Evolutionary conservation across 2,797 vertebrate species (phyloP).

Genomic region (Oreortyx pictus): DNA sequence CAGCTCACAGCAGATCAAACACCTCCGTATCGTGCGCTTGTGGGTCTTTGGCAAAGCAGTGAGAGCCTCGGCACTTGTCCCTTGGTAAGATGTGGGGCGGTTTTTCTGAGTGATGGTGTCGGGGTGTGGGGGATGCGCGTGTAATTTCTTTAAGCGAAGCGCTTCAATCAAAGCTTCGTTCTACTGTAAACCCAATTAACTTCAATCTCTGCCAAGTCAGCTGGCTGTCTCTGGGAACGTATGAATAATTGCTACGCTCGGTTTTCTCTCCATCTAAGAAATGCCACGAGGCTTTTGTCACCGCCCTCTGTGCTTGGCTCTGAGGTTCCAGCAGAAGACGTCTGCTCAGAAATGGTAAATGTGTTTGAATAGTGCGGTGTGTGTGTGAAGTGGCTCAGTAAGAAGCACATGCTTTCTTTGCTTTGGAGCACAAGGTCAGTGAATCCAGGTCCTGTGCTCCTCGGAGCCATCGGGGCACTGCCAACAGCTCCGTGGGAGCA

Average conservation of each 20-base stretch:
- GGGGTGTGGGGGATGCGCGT: neutral
- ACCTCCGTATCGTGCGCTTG: conserved; percentile 8
- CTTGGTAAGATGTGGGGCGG: conserved; percentile 7
- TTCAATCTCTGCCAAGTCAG: conserved; percentile 49
- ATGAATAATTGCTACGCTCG: conserved; percentile 51
- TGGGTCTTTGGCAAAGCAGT: conserved; percentile 49
- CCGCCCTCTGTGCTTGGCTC: neutral
- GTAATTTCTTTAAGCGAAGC: neutral
- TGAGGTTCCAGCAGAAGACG: neutral
- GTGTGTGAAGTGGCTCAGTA: neutral
- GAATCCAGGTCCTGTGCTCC: neutral
- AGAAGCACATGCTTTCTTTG: neutral
- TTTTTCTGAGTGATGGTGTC: conserved; percentile 52
- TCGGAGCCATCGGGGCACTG: rapidly evolving
- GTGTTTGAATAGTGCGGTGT: neutral
- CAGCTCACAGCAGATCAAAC: conserved; percentile 54
- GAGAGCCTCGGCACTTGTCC: conserved; percentile 3
- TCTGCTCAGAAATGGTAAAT: neutral
- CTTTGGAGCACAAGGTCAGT: neutral
- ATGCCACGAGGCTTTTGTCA: conserved; percentile 28
- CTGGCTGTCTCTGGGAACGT: conserved; percentile 5
- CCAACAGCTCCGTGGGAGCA: neutral
- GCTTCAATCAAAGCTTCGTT: conserved; percentile 69
- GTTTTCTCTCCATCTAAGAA: conserved; percentile 11
- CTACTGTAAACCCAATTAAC: conserved; percentile 60